These are phyloP conservation scores for Gymnopithys bicolor DNA, from an alignment of 2,797 vertebrate genomes.

Conservation along the genomic window DNA sequence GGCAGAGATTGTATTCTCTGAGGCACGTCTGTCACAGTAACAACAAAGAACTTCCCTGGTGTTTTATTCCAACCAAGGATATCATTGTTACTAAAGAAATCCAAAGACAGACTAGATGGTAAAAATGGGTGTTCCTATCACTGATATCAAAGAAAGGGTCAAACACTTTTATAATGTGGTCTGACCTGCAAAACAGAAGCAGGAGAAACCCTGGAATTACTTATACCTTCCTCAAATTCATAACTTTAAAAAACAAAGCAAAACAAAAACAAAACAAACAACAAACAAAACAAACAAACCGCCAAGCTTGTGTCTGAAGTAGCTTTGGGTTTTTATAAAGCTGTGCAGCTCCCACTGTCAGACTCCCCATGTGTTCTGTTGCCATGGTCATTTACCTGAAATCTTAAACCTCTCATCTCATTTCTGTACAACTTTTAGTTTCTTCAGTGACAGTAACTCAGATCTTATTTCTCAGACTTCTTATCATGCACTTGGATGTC, in stretches of 20 bases:
- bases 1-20: neutral
- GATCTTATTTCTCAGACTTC: neutral
- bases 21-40: fast-evolving
- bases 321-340: neutral
- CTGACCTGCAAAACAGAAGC: neutral
- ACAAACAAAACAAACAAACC: neutral
- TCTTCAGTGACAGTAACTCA: neutral
- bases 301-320: neutral
- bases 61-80: neutral
- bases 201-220: neutral
- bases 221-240: neutral
- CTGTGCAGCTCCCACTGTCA: neutral
- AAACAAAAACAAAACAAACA: too few species aligned
- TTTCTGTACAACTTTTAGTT: neutral
- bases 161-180: fast-evolving
- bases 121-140: neutral
- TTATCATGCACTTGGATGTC: neutral
- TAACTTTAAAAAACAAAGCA: neutral
- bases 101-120: neutral
- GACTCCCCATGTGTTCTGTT: neutral
- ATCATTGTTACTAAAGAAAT: neutral
- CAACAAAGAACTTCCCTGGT: neutral
- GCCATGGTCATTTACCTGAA: neutral
- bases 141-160: neutral
- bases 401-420: neutral